Percentiles rank a stretch among this genome's conserved stretches.
Evolutionary conservation across 2,113 vertebrate genomes (phyloP).

Genomic region (Mesocricetus auratus): DNA sequence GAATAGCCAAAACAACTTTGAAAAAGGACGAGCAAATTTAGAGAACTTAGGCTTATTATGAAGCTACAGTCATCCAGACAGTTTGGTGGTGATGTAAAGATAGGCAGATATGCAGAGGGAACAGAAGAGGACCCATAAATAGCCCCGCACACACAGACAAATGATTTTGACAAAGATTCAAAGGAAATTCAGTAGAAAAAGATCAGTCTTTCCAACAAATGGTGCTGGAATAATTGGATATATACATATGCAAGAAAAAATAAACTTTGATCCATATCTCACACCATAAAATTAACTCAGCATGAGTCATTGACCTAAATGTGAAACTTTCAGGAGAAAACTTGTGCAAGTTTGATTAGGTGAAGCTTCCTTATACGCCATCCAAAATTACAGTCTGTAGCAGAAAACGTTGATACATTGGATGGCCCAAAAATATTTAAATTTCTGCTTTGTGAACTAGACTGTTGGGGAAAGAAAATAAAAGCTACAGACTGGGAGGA

Average conservation of each 20-base stretch:
- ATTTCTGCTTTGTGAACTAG: slow-evolving; percentile 50
- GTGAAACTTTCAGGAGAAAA: slow-evolving; percentile 63
- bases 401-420: slow-evolving; percentile 48
- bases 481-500: slow-evolving; percentile 29
- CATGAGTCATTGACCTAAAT: slow-evolving; percentile 72
- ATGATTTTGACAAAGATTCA: slow-evolving; percentile 72
- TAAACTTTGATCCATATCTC: slow-evolving; percentile 68
- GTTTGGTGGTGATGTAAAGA: slow-evolving; percentile 61
- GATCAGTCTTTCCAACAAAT: slow-evolving; percentile 76
- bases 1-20: slow-evolving; percentile 43
- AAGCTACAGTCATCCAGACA: slow-evolving; percentile 56
- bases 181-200: slow-evolving; percentile 72
- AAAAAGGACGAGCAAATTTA: slow-evolving; percentile 43
- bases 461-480: slow-evolving; percentile 31
- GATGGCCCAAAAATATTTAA: slow-evolving; percentile 33
- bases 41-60: slow-evolving; percentile 50
- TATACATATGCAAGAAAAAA: slow-evolving; percentile 69
- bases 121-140: slow-evolving; percentile 61
- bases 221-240: slow-evolving; percentile 68
- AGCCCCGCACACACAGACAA: slow-evolving; percentile 56
- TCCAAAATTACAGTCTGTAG: slow-evolving; percentile 20
- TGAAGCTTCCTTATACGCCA: slow-evolving; percentile 23
- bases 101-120: slow-evolving; percentile 47
- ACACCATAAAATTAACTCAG: slow-evolving; percentile 71
- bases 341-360: slow-evolving; percentile 66